phyloP scores from a whole-genome alignment of 2,888 invertebrate species.

The Eilema caniola region DNA sequence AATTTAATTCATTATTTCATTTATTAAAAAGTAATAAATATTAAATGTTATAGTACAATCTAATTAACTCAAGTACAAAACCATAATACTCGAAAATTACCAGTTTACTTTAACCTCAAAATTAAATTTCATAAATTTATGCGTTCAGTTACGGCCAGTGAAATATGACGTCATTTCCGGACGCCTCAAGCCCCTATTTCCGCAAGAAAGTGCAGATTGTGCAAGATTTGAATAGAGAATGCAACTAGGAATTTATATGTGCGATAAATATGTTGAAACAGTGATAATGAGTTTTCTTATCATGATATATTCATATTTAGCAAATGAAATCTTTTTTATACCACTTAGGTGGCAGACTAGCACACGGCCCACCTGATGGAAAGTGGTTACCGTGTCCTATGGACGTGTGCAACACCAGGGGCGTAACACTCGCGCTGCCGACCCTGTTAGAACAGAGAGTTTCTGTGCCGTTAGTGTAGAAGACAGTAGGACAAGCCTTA shows the following conservation, averaged over 20 bases:
- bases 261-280: background rate
- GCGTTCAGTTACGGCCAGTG: slow-evolving; percentile 19
- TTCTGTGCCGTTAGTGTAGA: too few species aligned
- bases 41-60: background rate
- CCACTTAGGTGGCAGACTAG: too few species aligned
- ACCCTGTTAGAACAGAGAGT: too few species aligned
- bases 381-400: too few species aligned
- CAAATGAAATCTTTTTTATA: background rate
- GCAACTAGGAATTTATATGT: slow-evolving; percentile 6
- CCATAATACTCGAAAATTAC: slow-evolving; percentile 15
- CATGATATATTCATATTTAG: background rate
- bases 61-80: background rate
- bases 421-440: too few species aligned
- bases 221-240: slow-evolving; percentile 23
- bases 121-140: slow-evolving; percentile 27
- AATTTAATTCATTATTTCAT: too few species aligned
- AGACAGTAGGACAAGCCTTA: too few species aligned
- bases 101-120: slow-evolving; percentile 16
- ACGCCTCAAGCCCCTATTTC: slow-evolving; percentile 27
- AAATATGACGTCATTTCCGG: slow-evolving; percentile 33
- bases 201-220: slow-evolving; percentile 25
- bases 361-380: too few species aligned
- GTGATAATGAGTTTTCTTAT: background rate
- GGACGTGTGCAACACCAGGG: too few species aligned
- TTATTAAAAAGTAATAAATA: too few species aligned